These are phyloP conservation scores for Eubasilissa splendida DNA, from an alignment of 2,888 invertebrate genomes.

Conservation along the genomic window DNA sequence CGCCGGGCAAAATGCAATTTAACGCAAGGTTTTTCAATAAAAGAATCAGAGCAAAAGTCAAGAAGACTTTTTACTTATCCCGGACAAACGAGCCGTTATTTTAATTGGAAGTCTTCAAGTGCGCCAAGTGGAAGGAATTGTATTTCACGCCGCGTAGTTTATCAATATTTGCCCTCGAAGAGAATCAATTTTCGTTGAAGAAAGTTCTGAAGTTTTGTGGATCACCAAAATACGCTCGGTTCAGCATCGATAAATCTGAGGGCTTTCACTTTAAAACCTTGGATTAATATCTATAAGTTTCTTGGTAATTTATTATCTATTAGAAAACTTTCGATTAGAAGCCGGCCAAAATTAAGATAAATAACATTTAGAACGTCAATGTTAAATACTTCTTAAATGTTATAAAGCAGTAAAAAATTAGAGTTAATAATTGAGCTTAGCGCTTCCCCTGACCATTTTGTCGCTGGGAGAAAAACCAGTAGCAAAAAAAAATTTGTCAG, in stretches of 20 bases:
- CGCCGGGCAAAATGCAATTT: conserved; percentile 11
- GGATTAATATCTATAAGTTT: not conserved
- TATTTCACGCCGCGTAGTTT: not conserved
- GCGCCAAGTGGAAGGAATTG: too few species aligned
- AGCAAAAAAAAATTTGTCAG: too few species aligned
- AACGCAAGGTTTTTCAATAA: conserved; percentile 24
- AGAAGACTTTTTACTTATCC: not conserved
- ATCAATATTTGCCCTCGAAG: not conserved
- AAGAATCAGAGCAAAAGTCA: not conserved
- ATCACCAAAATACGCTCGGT: not conserved
- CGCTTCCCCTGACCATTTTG: too few species aligned
- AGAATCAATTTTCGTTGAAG: not conserved
- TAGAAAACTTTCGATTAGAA: too few species aligned
- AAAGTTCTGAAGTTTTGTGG: not conserved
- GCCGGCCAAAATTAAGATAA: too few species aligned
- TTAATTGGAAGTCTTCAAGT: not conserved
- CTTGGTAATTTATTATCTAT: too few species aligned
- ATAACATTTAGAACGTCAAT: too few species aligned
- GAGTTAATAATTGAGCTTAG: too few species aligned
- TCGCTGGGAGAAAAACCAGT: too few species aligned
- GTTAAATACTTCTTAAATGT: too few species aligned
- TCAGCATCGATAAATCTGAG: not conserved
- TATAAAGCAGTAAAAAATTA: too few species aligned
- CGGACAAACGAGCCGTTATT: not conserved
- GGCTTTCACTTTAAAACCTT: not conserved